Base-by-base conservation (phyloP, 2,113 vertebrate genomes). In the Egretta garzetta region DNA sequence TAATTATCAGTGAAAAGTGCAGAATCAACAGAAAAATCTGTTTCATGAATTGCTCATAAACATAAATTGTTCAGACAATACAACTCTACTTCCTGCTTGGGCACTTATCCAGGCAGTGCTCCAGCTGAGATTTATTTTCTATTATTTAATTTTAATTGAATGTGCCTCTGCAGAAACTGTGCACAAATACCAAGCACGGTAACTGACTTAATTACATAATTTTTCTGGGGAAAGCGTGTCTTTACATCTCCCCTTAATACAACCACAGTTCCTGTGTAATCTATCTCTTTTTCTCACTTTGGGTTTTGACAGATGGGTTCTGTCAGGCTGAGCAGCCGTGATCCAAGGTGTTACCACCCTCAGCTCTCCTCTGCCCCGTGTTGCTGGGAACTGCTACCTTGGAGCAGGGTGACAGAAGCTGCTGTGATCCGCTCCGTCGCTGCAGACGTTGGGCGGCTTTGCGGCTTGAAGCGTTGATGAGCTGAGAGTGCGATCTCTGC, bases 81-180 rank as follows among this genome's bases (percentile, higher is more conserved):
- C 75, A 92, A 59, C 60, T 88, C 41, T 88, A 49, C 92, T 96
- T 94, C 73, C 80, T 96, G 15, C 86, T 96, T 84, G 88, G 70
- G 75, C 90, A 74, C 19, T 73, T 95, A 79, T 32, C 91, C 88
- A 88, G 80, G 76, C 52, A 89, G 49, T 79, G 17, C 33, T 90
- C 50, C 63, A 92, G 50, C 85, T 85, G 90, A 96, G 92, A 94
- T 94, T 95, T 95, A 90, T 94, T 95, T 92, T 83, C 80, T 92
- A 63, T 94, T 92, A 86, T 92, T 92, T 94, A 80, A 74, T 91
- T 96, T 93, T 93, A 96, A 95, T 94, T 90, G 88, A 91, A 80
- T 49, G 71, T 52, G 32, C 71, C 50, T 77, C 77, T 80, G 43
- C 70, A 90, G 86, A 90, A 52, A 91, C 59, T 11, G 37, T 32